A percentile compares a stretch with the other conserved stretches of the same genome.
Evolutionary conservation across 2,113 vertebrate genomes (phyloP).

Genomic region (Platichthys stellatus): DNA sequence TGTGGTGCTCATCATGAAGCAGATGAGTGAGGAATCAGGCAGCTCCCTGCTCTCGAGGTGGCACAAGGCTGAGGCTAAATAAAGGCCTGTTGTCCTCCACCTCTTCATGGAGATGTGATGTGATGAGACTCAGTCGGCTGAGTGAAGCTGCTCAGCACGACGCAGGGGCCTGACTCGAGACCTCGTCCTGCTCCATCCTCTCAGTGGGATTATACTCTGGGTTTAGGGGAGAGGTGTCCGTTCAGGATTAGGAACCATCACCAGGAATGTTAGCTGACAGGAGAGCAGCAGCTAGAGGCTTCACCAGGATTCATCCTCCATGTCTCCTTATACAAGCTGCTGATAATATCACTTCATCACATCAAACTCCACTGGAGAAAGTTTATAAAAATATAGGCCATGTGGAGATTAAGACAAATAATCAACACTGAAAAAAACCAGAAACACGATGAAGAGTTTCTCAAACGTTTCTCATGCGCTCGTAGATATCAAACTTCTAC

Average conservation of each 20-base stretch:
- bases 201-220: no score
- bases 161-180: conserved; percentile 18
- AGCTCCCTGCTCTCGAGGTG: background rate
- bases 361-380: no score
- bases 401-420: no score
- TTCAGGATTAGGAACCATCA: conserved; percentile 41
- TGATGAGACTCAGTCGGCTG: conserved; percentile 9
- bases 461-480: no score
- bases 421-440: no score
- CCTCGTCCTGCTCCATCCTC: conserved; percentile 40
- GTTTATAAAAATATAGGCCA: no score
- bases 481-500: no score
- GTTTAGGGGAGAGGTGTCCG: conserved; percentile 41
- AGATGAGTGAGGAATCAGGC: conserved; percentile 44
- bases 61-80: background rate
- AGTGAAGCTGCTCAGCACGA: conserved; percentile 29
- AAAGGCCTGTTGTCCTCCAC: conserved; percentile 4
- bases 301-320: background rate
- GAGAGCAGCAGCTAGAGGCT: no score
- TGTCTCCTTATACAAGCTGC: background rate
- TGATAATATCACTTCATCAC: background rate
- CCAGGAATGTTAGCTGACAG: no score
- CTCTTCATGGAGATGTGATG: background rate
- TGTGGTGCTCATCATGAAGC: conserved; percentile 42
- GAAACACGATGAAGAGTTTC: no score